Base-by-base conservation (phyloP, 2,113 vertebrate species). In the Megalops atlanticus region DNA sequence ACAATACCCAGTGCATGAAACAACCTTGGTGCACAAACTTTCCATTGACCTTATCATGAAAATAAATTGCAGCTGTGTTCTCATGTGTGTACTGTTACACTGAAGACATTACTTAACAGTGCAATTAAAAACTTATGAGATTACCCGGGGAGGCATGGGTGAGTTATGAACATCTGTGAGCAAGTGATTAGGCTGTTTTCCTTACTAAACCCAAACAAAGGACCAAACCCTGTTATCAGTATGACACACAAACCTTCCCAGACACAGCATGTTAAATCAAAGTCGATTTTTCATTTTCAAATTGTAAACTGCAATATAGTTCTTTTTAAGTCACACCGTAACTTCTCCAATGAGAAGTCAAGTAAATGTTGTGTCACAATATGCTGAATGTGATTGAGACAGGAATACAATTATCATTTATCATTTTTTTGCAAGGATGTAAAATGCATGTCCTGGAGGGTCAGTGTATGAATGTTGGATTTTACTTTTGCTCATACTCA, bases 181-280 rank as follows among this genome's bases (percentile, higher is more conserved):
- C 77, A 24, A 76, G 47, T 76, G 79, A 68, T 38, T 35, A 81
- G 82, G 77, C 81, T 88, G 58, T 79, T 84, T 82, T 84, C 88
- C 86, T 91, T 86, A 89, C 89, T 90, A 86, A 54, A 49, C 47
- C 38, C 83, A 88, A 76, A 91, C 89, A 87, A 89, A 90, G 90
- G 91, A 90, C 83, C 88, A 82, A 64, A 31, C 58, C 58, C 58
- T 10, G n/a, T 10, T 64, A 64, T n/a, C 58, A 64, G 58, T 8
- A 24, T 31, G n/a, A 11, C 24, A 64, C n/a, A n/a, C n/a, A n/a
- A n/a, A n/a, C n/a, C n/a, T n/a, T 84, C 81, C 35, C 72, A 82
- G 76, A 40, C 3, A 70, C 81, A 78, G 52, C 79, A 38, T 5
- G 11, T 36, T n/a, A n/a, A n/a, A n/a, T 12, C 49, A 18, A 49